These are phyloP conservation scores for Holacanthus passer DNA, from an alignment of 2,113 vertebrate species.

Conservation along the genomic window DNA sequence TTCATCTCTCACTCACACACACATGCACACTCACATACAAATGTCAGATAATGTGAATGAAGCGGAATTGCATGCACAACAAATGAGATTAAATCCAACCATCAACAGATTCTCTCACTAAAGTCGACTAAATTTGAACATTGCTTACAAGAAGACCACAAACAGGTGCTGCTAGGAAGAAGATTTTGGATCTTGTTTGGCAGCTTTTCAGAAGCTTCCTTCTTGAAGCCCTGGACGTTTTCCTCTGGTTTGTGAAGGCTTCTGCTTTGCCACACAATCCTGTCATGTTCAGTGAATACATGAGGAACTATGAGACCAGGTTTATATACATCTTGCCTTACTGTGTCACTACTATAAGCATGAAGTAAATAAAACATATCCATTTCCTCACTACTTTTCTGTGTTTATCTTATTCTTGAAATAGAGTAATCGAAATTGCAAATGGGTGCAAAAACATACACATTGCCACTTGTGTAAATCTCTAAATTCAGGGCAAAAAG, in stretches of 20 bases:
- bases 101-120: neutral
- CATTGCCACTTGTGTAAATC: neutral
- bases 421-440: neutral
- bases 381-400: too few relatives aligned
- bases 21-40: conserved; percentile 2
- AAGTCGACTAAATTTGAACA: neutral
- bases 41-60: neutral
- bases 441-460: neutral
- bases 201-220: neutral
- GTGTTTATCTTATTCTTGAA: neutral
- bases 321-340: neutral
- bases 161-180: neutral
- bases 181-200: neutral
- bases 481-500: neutral
- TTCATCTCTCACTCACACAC: conserved; percentile 8
- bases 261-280: neutral
- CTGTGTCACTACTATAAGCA: neutral
- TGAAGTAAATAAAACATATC: too few relatives aligned
- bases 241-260: neutral
- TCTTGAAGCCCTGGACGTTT: neutral
- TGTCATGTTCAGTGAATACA: neutral
- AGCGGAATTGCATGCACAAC: neutral
- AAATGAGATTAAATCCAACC: neutral
- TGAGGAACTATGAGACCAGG: neutral
- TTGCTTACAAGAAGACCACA: neutral